A percentile compares a stretch with the other conserved stretches of the same genome.
These are phyloP conservation scores for Papilio aristodemus DNA, from an alignment of 1,140 invertebrate species.

Conservation along the genomic window DNA sequence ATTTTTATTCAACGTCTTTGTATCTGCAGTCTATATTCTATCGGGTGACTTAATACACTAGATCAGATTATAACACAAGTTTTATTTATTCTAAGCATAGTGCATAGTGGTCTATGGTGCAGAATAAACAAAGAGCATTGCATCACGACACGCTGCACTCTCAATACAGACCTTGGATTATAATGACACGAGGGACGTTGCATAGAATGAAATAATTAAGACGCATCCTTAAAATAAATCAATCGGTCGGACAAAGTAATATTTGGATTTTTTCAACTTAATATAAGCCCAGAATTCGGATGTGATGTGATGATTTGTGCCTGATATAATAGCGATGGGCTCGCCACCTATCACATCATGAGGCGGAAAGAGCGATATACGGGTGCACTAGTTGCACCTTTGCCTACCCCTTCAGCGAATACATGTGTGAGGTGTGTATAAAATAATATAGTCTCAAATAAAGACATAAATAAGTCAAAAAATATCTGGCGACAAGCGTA, in stretches of 20 bases:
- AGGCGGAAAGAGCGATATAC: too few species aligned
- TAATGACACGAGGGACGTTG: background rate
- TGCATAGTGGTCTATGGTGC: background rate
- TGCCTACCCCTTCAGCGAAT: too few species aligned
- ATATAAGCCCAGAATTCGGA: too few species aligned
- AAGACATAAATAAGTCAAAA: too few species aligned
- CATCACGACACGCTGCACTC: background rate
- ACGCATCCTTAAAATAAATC: background rate
- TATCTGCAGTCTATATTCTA: background rate
- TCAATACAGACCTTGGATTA: background rate
- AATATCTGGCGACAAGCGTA: too few species aligned
- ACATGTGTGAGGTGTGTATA: too few species aligned
- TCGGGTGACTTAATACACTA: background rate
- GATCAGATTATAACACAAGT: background rate
- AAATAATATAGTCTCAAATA: too few species aligned
- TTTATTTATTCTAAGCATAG: slow-evolving; percentile 11
- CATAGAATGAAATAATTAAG: background rate
- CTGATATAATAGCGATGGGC: too few species aligned
- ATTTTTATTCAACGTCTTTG: background rate
- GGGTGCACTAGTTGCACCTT: too few species aligned
- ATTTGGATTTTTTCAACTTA: too few species aligned
- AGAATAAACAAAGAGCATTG: slow-evolving; percentile 8
- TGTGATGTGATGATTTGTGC: too few species aligned
- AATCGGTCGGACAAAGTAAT: background rate
- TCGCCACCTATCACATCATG: too few species aligned